Evolutionary conservation across 2,113 vertebrate genomes (phyloP).

Genomic region (Clinocottus analis): DNA sequence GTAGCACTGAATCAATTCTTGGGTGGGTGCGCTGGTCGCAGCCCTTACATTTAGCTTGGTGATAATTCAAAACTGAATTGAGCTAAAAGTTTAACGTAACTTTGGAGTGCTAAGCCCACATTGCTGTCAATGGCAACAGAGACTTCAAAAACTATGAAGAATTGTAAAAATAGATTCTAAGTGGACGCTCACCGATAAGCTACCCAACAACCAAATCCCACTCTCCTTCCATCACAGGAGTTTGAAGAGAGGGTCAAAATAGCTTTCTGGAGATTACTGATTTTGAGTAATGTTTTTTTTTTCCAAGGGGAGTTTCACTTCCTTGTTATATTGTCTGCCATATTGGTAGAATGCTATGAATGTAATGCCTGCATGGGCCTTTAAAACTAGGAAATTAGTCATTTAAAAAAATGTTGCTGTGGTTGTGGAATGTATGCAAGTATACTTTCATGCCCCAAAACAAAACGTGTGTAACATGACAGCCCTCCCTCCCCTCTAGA

Average conservation of each 20-base stretch:
- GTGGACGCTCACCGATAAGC: conserved; percentile 33
- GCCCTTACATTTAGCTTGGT: conserved; percentile 41
- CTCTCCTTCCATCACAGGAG: conserved; percentile 41
- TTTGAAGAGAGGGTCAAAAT: conserved; percentile 22
- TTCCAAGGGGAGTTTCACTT: conserved; percentile 59
- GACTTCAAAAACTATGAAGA: conserved; percentile 3
- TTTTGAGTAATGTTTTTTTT: conserved; percentile 39
- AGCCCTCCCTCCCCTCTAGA: background rate
- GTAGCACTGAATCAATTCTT: conserved; percentile 37
- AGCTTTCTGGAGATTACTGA: conserved; percentile 32
- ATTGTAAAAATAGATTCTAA: conserved; percentile 31
- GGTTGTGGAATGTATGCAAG: conserved; percentile 68
- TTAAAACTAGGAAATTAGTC: conserved; percentile 63
- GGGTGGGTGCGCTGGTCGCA: conserved; percentile 68
- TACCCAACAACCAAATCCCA: conserved; percentile 52
- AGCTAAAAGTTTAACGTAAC: conserved; percentile 7
- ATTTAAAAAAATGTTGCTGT: conserved; percentile 49
- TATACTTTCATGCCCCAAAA: conserved; percentile 33
- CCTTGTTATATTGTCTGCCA: conserved; percentile 81
- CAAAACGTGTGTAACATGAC: conserved; percentile 30
- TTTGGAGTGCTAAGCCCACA: conserved; percentile 37
- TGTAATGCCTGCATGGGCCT: conserved; percentile 79
- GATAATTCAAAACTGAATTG: conserved; percentile 7
- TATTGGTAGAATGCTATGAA: conserved; percentile 83
- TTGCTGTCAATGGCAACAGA: conserved; percentile 21